Evolutionary conservation across 2,888 invertebrate genomes (phyloP), one percentile per base, ranked within the genome.

Genomic region (Apocheima hispidaria): DNA sequence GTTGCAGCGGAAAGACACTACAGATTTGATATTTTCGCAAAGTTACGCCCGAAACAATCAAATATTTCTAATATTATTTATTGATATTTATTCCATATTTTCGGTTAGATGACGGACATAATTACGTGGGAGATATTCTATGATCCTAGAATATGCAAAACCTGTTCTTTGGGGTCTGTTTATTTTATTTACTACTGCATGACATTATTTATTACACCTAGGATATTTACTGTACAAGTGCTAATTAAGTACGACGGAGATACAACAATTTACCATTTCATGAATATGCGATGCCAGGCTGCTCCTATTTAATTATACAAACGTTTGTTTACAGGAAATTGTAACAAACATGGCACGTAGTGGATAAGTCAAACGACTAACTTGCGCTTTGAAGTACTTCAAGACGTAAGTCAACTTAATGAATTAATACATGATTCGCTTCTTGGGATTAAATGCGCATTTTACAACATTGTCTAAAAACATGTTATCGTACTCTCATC

Each of bases 221-320:
- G 9, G 14, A 35, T 40, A 12, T 4, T 43, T 2, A 23, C 21
- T 6, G 2, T n/a, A 28, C 1, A 4, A 10, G 9, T n/a, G 21
- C 18, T 28, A 44, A 16, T 44, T 10, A 18, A 20, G 2, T 28
- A 38, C 18, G 20, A 28, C 36, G n/a, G 23, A 12, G 46, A 20
- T 21, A 40, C 35, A 40, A 18, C 21, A 41, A 33, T 53, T 54
- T 20, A 48, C 14, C 21, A 38, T 20, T 30, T 61, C 60, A 68
- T 65, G 63, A 65, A 65, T 68, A 68, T 68, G 51, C 40, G 60
- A 60, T 49, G 44, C 33, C 49, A 56, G 61, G 51, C 54, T 53
- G 54, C 43, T 59, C 63, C 36, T 58, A 55, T 64, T 46, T 48
- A 61, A 65, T 63, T 66, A 68, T 63, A 41, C 49, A 43, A 60